Evolutionary conservation across 2,113 vertebrate genomes (phyloP), one percentile per base, ranked within the genome.

Genomic region (Tragulus kanchil): DNA sequence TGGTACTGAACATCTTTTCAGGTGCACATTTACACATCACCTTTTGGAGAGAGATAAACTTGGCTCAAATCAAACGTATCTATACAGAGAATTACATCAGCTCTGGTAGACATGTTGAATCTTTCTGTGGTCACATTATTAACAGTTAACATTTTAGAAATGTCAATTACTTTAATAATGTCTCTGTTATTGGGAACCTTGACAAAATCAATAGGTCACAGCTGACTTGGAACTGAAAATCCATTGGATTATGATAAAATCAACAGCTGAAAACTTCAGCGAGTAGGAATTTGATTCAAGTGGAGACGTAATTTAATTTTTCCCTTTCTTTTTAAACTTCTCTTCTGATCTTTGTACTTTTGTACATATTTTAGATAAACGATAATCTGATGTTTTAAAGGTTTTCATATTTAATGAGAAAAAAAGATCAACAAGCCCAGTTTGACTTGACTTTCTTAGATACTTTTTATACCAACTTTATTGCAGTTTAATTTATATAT

Each of bases 301-400:
- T 42, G 42, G 96, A 90, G 69, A 82, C 42, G 78, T 73, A 8
- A 15, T 92, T 87, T 45, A 42, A 83, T 61, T 67, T 28, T 11
- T 89, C 23, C 52, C 69, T 90, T 84, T 81, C 62, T 75, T 28
- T 84, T 79, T 45, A 62, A 85, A 85, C 11, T 50, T 91, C 75
- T 90, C 50, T 81, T 73, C 75, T 4, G 10, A 0, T 97, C 54
- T 87, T 85, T 61, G 36, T 19, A 94, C 64, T 56, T 92, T 85
- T 78, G n/a, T 93, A 19, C 23, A 42, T 97, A 56, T 90, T 96
- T 98, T 93, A 61, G 42, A 93, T 69, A 56, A 92, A 93, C 16
- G 83, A 52, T 59, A 81, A 89, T 28, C 2, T 61, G 81, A 92
- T 61, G 12, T 45, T 91, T 54, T 89, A 50, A 91, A 23, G 19